These are phyloP conservation scores for Caenorhabditis inopinata DNA, from an alignment of 1,140 invertebrate genomes.

Conservation along the genomic window DNA sequence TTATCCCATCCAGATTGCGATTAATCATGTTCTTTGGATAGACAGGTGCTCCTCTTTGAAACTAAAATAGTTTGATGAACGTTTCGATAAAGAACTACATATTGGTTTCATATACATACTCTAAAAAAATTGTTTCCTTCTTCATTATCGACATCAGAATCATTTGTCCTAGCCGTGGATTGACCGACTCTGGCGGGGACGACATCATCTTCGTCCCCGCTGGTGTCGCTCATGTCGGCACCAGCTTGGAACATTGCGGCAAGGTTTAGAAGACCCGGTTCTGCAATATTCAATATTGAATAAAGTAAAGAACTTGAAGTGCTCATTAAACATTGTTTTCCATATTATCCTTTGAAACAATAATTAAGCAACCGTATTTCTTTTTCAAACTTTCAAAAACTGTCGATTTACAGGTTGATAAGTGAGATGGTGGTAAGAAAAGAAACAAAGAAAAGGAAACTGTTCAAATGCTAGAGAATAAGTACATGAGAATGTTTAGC, in stretches of 20 bases:
- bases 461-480: neutral
- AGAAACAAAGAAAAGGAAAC: neutral
- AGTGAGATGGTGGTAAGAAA: neutral
- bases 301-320: too few species aligned
- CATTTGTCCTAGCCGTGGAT: neutral
- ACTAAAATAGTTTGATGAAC: too few species aligned
- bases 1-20: neutral
- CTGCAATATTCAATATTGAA: neutral
- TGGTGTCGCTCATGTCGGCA: constrained; percentile 1
- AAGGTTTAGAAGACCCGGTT: constrained; percentile 20
- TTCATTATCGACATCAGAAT: neutral
- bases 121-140: constrained; percentile 2
- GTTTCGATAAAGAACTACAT: too few species aligned
- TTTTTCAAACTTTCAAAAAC: neutral
- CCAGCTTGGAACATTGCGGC: constrained; percentile 13
- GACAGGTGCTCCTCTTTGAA: neutral
- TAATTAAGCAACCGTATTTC: too few species aligned
- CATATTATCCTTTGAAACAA: too few species aligned
- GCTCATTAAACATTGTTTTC: too few species aligned
- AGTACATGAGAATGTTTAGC: neutral
- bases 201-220: neutral
- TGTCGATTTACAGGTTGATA: neutral
- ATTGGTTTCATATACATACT: too few species aligned
- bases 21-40: constrained; percentile 25
- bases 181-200: constrained; percentile 3